Evolutionary conservation across 2,113 vertebrate genomes (phyloP), one percentile per base, ranked within the genome.

Genomic region (Triplophysa siluroides): DNA sequence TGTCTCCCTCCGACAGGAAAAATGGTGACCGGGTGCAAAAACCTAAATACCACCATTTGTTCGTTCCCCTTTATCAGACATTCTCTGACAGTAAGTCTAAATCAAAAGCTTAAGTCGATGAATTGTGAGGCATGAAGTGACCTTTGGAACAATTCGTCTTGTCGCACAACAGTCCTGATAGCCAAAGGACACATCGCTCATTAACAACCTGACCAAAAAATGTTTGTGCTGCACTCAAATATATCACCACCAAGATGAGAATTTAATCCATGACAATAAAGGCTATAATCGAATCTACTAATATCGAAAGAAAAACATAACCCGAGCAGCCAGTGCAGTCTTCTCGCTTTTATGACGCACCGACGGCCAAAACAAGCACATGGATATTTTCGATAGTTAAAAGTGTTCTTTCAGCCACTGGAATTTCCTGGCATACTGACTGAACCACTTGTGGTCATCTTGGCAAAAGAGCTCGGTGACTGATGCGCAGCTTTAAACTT

Each of bases 371-470:
- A 72, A 81, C 78, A 71, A 75, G 23, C 56, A 78, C 72, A 84
- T 43, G 79, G 72, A 86, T 88, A 82, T 80, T 90, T 90, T 83
- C 81, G 83, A 88, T 88, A 83, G 79, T 69, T 87, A 62, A 21
- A 80, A 84, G 89, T 89, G 80, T 86, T 71, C 83, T 21, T 79
- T 54, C 24, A 63, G 81, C 38, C 81, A 3, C 84, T 86, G 83
- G 62, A 84, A 80, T 79, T 71, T 78, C 58, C 69, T 86, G 81
- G 78, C 78, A 60, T 63, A 69, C 12, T 14, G 8, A 60, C 56
- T 4, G 14, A 47, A 66, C 41, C 72, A 54, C 85, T 79, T 87
- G 72, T 23, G 80, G 81, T 81, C 82, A 29, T 23, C 66, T 69
- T 84, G 69, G 52, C 81, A 84, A 5, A 7, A 0, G 65, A 76